These are phyloP conservation scores for Rhopalosiphum padi DNA, from an alignment of 1,140 invertebrate species.

Conservation along the genomic window DNA sequence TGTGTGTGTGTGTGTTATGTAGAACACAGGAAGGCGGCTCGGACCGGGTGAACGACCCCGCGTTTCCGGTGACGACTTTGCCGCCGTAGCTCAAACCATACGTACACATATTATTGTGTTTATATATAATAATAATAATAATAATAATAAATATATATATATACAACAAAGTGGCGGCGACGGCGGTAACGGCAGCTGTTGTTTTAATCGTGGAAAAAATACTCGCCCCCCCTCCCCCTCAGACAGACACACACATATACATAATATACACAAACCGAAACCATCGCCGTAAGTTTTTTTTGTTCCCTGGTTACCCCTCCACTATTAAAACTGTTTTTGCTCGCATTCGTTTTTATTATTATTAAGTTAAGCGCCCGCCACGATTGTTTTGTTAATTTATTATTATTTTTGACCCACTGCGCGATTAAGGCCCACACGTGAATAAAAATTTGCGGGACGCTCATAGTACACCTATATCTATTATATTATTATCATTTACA, in stretches of 20 bases:
- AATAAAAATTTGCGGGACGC: not conserved
- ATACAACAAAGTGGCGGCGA: not conserved
- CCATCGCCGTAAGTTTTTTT: not conserved
- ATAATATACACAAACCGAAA: not conserved
- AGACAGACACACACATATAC: too few species aligned
- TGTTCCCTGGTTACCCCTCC: not conserved
- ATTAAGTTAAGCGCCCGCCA: not conserved
- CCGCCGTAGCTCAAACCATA: slow-evolving; percentile 32
- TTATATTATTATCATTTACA: not conserved
- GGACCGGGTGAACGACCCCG: slow-evolving; percentile 49
- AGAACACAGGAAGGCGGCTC: slow-evolving; percentile 56
- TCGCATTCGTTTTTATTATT: not conserved
- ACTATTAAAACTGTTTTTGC: not conserved
- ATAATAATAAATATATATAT: not conserved
- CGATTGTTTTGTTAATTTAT: not conserved
- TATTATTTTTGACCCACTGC: not conserved
- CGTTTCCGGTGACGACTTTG: slow-evolving; percentile 56
- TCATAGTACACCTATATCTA: not conserved
- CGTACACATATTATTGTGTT: not conserved
- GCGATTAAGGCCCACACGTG: not conserved
- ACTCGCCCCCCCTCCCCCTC: not conserved
- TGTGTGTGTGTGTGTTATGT: slow-evolving; percentile 36
- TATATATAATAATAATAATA: slow-evolving; percentile 10
- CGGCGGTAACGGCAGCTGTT: slow-evolving; percentile 40
- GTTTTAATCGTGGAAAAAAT: slow-evolving; percentile 44